Percentiles rank a stretch among this genome's conserved stretches.
phyloP scores from a whole-genome alignment of 1,140 invertebrate genomes.

The Zaprionus taronus region DNA sequence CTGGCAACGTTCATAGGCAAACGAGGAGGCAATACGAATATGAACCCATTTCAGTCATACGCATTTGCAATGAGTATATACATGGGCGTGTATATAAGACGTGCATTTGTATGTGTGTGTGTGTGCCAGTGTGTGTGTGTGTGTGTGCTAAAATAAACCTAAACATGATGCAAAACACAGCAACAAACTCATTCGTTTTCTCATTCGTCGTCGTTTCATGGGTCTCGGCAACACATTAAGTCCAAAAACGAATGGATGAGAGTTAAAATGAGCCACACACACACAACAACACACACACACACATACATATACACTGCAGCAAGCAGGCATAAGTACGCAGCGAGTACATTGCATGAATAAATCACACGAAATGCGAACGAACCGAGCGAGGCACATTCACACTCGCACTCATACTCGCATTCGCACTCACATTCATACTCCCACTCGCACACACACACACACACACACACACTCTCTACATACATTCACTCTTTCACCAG shows the following conservation, averaged over 20 bases:
- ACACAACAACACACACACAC: slow-evolving; percentile 30
- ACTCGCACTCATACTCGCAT: slow-evolving; percentile 32
- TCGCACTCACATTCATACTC: slow-evolving; percentile 3
- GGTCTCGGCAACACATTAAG: slow-evolving; percentile 68
- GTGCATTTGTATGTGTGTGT: slow-evolving; percentile 43
- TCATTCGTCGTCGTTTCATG: slow-evolving; percentile 72
- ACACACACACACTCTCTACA: slow-evolving; percentile 44
- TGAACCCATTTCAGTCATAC: slow-evolving; percentile 65
- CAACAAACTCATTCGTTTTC: slow-evolving; percentile 79
- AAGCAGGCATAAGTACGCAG: slow-evolving; percentile 81
- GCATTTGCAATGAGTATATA: slow-evolving; percentile 54
- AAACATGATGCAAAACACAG: slow-evolving; percentile 68
- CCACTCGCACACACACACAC: slow-evolving; percentile 12
- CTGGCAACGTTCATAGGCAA: slow-evolving; percentile 13
- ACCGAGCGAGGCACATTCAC: slow-evolving; percentile 63
- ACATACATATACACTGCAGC: slow-evolving; percentile 44
- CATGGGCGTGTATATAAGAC: slow-evolving; percentile 26
- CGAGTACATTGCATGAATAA: slow-evolving; percentile 76
- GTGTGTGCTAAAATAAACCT: slow-evolving; percentile 75
- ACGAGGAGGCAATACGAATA: slow-evolving; percentile 36
- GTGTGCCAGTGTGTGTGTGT: slow-evolving; percentile 38
- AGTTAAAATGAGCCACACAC: slow-evolving; percentile 77
- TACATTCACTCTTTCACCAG: slow-evolving; percentile 74
- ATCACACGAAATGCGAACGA: slow-evolving; percentile 81
- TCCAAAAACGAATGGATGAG: slow-evolving; percentile 79